Percentiles rank a stretch among this genome's conserved stretches.
Conservation (phyloP, 2,797 vertebrate genomes). For the Pelobates cultripes region DNA sequence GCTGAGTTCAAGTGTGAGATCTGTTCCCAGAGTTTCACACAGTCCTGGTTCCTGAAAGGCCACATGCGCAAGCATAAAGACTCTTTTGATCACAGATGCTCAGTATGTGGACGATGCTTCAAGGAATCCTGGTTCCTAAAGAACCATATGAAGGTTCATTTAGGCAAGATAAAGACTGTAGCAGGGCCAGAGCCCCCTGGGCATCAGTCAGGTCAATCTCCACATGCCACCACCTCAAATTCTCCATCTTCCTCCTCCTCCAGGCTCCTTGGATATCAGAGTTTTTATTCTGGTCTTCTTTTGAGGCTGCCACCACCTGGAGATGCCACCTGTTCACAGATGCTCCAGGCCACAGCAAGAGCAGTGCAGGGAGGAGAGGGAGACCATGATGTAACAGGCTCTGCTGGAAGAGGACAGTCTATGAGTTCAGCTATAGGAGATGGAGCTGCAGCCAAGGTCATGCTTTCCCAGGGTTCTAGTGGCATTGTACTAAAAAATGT, state of each 20-base stretch:
- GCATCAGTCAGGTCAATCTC: conserved; percentile 27
- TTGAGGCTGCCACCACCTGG: conserved; percentile 78
- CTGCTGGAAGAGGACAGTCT: conserved; percentile 49
- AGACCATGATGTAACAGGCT: conserved; percentile 58
- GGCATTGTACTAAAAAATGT: conserved; percentile 48
- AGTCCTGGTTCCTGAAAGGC: conserved; percentile 94
- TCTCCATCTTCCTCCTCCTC: conserved; percentile 58
- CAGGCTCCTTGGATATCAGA: conserved; percentile 77
- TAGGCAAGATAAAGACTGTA: conserved; percentile 85
- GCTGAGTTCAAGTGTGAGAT: conserved; percentile 85
- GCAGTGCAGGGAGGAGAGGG: conserved; percentile 62
- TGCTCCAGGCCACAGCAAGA: conserved; percentile 82
- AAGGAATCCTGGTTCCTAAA: conserved; percentile 96
- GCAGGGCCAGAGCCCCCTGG: conserved; percentile 64
- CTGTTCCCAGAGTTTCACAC: conserved; percentile 91
- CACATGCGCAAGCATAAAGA: conserved; percentile 96
- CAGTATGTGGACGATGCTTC: conserved; percentile 91
- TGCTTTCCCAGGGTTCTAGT: conserved; percentile 59
- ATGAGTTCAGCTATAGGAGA: conserved; percentile 31
- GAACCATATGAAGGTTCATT: conserved; percentile 96
- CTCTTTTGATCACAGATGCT: conserved; percentile 92
- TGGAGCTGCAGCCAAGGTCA: conserved; percentile 37
- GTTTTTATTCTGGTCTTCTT: conserved; percentile 86
- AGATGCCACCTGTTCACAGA: conserved; percentile 81
- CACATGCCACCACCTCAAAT: conserved; percentile 47